Base-by-base conservation (phyloP, 2,888 invertebrate species). In the Trichopria drosophilae region DNA sequence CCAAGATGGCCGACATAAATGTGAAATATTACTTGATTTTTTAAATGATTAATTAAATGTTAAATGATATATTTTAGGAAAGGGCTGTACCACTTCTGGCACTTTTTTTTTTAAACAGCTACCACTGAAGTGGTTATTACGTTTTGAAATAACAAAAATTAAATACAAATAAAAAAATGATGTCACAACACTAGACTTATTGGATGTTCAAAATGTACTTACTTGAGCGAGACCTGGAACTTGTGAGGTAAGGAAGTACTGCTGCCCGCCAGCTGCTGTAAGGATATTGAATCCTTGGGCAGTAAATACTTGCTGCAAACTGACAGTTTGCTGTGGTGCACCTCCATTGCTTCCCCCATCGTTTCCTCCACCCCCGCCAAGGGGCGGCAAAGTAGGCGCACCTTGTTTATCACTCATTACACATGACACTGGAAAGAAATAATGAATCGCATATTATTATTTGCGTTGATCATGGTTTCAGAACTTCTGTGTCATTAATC, bases 181-280 rank as follows among this genome's bases (percentile, higher is more conserved):
- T n/a, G n/a, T n/a, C n/a, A n/a, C n/a, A n/a, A n/a, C n/a, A n/a
- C n/a, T n/a, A n/a, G n/a, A n/a, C n/a, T n/a, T n/a, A n/a, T n/a
- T n/a, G n/a, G n/a, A n/a, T n/a, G n/a, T n/a, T n/a, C n/a, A n/a
- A n/a, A n/a, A n/a, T n/a, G 26, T 47, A 54, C 58, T 66, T 63
- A 81, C 80, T 78, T 81, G 81, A 49, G 80, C 69, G 36, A 80
- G 73, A 47, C 80, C 78, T 59, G 80, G 79, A 64, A 81, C 77
- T 55, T 72, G 72, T 10, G 76, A 76, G 35, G 76, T 70, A 61
- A 76, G 71, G 55, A 76, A 75, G 64, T 75, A 76, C 59, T 77
- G 76, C 51, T 76, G 76, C 48, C 73, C 73, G 52, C 68, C 69
- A 45, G 72, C 67, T 15, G 74, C 71, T 28, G 75, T 68, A 52